Evolutionary conservation across 1,140 invertebrate genomes (phyloP).

Genomic region (Brachionus rubens): DNA sequence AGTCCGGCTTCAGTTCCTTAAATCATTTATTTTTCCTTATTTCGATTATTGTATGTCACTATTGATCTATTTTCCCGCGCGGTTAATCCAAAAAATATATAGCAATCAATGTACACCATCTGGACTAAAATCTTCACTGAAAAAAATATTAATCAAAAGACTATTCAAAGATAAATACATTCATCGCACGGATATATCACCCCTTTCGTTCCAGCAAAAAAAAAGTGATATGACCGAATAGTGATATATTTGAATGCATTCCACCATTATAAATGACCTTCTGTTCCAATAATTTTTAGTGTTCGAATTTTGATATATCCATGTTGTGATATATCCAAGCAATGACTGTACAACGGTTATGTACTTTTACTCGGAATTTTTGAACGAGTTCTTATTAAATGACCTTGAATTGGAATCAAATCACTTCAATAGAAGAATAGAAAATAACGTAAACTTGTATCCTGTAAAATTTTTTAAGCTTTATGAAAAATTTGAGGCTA

Average conservation of each 20-base stretch:
- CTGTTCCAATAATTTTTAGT: too few relatives aligned
- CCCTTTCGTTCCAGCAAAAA: too few relatives aligned
- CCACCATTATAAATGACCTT: too few relatives aligned
- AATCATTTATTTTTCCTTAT: too few relatives aligned
- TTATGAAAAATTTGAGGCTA: neutral
- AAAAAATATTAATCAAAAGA: neutral
- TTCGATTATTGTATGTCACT: too few relatives aligned
- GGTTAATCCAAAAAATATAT: neutral
- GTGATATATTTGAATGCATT: too few relatives aligned
- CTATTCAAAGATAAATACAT: neutral
- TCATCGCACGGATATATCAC: neutral
- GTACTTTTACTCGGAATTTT: neutral
- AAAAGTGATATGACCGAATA: too few relatives aligned
- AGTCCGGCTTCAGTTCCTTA: too few relatives aligned
- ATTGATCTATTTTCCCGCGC: too few relatives aligned
- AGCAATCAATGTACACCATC: neutral
- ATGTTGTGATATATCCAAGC: too few relatives aligned
- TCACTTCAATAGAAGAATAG: neutral
- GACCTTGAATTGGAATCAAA: neutral
- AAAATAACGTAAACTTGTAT: neutral
- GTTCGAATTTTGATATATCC: too few relatives aligned
- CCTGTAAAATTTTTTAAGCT: neutral
- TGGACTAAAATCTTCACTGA: neutral
- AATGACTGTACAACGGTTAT: neutral
- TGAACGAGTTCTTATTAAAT: neutral